phyloP scores from a whole-genome alignment of 2,797 vertebrate genomes.

The Sebastes glaucus region DNA sequence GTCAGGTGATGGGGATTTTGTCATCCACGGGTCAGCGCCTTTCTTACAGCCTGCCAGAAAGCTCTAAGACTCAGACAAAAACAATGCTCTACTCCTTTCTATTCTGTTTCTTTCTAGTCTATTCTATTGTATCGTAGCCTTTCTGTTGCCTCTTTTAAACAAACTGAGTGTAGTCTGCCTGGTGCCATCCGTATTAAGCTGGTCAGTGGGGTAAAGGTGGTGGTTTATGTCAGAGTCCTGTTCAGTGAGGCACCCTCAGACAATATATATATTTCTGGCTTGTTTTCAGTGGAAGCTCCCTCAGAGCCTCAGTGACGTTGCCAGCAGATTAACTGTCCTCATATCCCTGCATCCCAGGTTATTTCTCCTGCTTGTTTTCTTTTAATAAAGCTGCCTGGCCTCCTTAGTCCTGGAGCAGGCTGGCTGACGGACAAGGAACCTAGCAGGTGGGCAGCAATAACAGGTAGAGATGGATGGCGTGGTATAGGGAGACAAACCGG shows the following conservation, averaged over 20 bases:
- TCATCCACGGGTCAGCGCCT: constrained; percentile 68
- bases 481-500: constrained; percentile 4
- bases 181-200: not conserved
- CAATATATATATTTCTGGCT: constrained; percentile 27
- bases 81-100: not conserved
- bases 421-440: constrained; percentile 20
- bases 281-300: constrained; percentile 49
- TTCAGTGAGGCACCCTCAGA: constrained; percentile 14
- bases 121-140: not conserved
- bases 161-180: constrained; percentile 5
- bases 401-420: constrained; percentile 43
- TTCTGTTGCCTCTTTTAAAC: constrained; percentile 8
- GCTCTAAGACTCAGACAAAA: not conserved
- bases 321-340: constrained; percentile 74
- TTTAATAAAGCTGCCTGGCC: constrained; percentile 77
- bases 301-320: constrained; percentile 43
- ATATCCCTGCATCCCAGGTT: constrained; percentile 53
- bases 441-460: constrained; percentile 27
- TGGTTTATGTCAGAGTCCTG: not conserved
- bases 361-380: constrained; percentile 77
- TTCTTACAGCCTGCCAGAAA: constrained; percentile 38
- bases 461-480: constrained; percentile 17
- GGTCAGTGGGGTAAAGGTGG: not conserved
- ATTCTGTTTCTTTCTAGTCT: not conserved
- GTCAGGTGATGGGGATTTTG: constrained; percentile 80